These are phyloP conservation scores for Salvelinus namaycush DNA, from an alignment of 2,113 vertebrate genomes.

Conservation along the genomic window DNA sequence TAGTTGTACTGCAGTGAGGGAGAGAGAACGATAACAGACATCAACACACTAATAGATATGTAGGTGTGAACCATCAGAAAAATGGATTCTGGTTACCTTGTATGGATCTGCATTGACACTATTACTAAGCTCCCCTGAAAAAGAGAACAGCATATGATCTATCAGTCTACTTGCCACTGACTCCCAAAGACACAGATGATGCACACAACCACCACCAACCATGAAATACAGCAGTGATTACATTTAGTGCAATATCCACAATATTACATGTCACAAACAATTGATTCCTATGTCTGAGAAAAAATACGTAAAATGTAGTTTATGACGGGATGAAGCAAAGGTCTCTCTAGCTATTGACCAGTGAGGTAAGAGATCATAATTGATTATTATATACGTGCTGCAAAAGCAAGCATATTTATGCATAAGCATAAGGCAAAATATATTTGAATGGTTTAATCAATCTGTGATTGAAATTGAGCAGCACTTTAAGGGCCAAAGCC, in stretches of 20 bases:
- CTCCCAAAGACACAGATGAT: neutral
- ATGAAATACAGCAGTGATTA: no score
- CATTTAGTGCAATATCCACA: no score
- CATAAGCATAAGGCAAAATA: neutral
- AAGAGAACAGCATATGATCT: slow-evolving; percentile 33
- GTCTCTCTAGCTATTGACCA: no score
- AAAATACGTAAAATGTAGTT: no score
- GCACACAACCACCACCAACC: no score
- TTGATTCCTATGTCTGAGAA: no score
- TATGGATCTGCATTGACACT: slow-evolving; percentile 74
- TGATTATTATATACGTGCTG: no score
- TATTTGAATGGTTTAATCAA: neutral
- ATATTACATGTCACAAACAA: no score
- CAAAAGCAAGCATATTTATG: no score
- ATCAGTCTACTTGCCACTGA: neutral
- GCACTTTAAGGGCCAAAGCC: neutral
- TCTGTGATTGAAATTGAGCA: neutral
- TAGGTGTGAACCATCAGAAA: neutral
- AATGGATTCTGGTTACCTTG: slow-evolving; percentile 71
- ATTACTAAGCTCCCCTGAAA: slow-evolving; percentile 79
- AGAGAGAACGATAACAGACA: neutral
- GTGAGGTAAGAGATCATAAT: no score
- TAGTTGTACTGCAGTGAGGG: slow-evolving; percentile 81
- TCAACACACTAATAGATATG: neutral
- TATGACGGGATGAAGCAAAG: no score